Evolutionary conservation across 2,888 invertebrate species (phyloP), one percentile per base, ranked within the genome.

Genomic region (Blomia tropicalis): DNA sequence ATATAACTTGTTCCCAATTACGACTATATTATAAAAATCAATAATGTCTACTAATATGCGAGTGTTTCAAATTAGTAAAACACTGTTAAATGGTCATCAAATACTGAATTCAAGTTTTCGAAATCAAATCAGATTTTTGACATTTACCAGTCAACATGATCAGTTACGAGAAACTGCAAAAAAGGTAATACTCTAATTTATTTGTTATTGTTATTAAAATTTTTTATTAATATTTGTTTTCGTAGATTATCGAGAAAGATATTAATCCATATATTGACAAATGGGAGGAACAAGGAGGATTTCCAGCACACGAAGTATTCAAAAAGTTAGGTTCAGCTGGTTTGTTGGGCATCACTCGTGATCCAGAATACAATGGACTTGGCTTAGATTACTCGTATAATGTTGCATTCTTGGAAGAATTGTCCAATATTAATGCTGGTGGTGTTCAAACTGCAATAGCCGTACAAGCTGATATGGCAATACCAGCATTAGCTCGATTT

Each of bases 401-500:
- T 61, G 70, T 78, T 17, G 79, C 79, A 2, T 72, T 77, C 30
- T 73, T 76, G 23, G 79, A 80, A 69, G 77, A 76, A 65, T 68
- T 79, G 60, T 78, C 78, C 11, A 54, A 69, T 59, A 75, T 79
- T 56, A 72, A 74, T 64, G 78, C 78, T 71, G 78, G 77, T 3
- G 76, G 73, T 2, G 70, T 79, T 58, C 77, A 77, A 0, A 60
- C 73, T 71, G 73, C 73, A 2, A 71, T 77, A 23, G 73, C 74
- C 5, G 78, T 78, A 5, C 79, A 79, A 70, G 78, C 77, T 3
- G 78, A 79, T 67, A 78, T 79, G 77, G 73, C 78, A 3, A 77
- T 77, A 25, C 79, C 79, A 23, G 78, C 79, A 14, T 70, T 79
- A 19, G 72, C 75, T 36, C 71, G 70, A 56, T 73, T 70, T 72